Percentiles rank a stretch among this genome's conserved stretches.
phyloP scores from a whole-genome alignment of 2,113 vertebrate genomes.

The Corythornis vintsioides region DNA sequence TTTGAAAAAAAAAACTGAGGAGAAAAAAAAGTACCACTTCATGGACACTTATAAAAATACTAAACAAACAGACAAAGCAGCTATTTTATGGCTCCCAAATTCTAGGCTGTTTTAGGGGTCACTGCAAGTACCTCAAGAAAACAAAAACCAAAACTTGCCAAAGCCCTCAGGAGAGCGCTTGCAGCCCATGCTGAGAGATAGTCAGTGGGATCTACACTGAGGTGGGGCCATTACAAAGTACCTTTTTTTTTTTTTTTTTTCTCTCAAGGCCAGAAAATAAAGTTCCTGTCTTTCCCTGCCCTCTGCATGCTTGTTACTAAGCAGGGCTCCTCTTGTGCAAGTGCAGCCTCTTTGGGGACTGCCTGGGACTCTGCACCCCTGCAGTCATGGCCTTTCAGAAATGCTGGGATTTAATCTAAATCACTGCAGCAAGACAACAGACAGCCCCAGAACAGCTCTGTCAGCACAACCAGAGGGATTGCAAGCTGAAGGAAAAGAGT shows the following conservation, averaged over 20 bases:
- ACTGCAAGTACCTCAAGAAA: background rate
- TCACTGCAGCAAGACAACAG: background rate
- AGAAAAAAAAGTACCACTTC: background rate
- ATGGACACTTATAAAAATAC: background rate
- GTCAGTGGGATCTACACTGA: background rate
- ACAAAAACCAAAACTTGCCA: accelerated
- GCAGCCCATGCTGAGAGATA: background rate
- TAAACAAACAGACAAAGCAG: background rate
- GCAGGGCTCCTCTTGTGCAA: background rate
- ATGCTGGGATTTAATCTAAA: background rate
- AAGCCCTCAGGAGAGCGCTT: background rate
- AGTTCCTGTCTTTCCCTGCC: background rate
- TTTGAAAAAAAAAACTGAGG: background rate
- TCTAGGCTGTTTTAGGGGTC: background rate
- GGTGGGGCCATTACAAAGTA: background rate
- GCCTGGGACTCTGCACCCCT: accelerated
- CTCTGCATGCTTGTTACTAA: background rate
- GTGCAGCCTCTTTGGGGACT: background rate
- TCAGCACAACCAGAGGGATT: accelerated
- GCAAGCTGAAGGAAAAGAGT: background rate
- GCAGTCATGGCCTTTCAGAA: accelerated
- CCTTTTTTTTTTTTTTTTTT: background rate
- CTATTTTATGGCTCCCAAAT: background rate
- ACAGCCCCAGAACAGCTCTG: background rate
- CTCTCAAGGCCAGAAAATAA: background rate